Evolutionary conservation across 2,888 invertebrate genomes (phyloP), one percentile per base, ranked within the genome.

Genomic region (Trachelus stipa): DNA sequence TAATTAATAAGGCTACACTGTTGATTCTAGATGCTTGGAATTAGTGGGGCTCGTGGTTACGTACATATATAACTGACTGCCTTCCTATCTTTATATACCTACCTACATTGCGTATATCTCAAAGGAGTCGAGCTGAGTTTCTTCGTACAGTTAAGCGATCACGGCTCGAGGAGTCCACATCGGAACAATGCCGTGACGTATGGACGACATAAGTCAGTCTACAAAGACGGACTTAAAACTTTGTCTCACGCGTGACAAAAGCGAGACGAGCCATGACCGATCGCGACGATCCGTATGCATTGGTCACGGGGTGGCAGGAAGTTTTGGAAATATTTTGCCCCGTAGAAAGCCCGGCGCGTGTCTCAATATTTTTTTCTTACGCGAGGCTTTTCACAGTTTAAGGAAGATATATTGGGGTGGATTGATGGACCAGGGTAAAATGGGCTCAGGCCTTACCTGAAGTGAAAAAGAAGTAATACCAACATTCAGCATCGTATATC

Each of bases 301-400:
- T 87, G 85, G 90, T 88, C 85, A 88, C 85, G 86, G 87, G 77
- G 75, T 73, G 79, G 83, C 77, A 34, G 80, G 68, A 84, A 88
- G 89, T 90, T 90, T 90, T 88, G 89, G 86, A 90, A 90, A 90
- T 89, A 90, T 87, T 89, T 87, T 82, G 87, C 83, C 80, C 77
- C 77, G 80, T 76, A 73, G 37, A 68, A 80, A 82, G 83, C 80
- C 81, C 77, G 83, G 83, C 86, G 86, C 84, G 86, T 87, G 89
- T 89, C 88, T 87, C 86, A 88, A 89, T 89, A 88, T 89, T 87
- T 84, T 85, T 85, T 85, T 81, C 82, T 79, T 78, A 15, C 73
- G 68, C 74, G 37, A 37, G 77, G 80, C 81, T 85, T 84, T 85
- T 88, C 87, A 87, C 87, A 85, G 86, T 86, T 86, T 84, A 83